Evolutionary conservation across 2,888 invertebrate genomes (phyloP).

Genomic region (Hanleya hanleyi): DNA sequence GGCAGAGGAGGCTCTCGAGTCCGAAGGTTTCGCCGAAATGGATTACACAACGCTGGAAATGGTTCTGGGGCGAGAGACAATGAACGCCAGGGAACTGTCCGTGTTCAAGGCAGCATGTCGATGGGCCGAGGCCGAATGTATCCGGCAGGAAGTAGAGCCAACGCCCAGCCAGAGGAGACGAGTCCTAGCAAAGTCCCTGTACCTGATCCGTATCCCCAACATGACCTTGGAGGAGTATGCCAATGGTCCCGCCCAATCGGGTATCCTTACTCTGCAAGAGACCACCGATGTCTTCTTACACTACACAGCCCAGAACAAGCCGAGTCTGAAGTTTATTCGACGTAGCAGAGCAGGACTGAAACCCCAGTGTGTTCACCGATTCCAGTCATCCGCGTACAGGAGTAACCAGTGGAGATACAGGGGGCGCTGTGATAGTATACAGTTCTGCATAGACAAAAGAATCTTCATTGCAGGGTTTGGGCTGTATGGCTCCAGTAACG

Average conservation of each 20-base stretch:
- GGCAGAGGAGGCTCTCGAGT: slow-evolving; percentile 96
- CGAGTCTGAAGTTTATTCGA: slow-evolving; percentile 86
- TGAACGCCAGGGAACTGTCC: slow-evolving; percentile 92
- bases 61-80: slow-evolving; percentile 91
- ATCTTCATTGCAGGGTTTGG: slow-evolving; percentile 98
- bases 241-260: slow-evolving; percentile 94
- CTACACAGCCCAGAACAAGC: slow-evolving; percentile 92
- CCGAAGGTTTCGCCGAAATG: slow-evolving; percentile 97
- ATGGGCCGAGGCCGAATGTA: slow-evolving; percentile 95
- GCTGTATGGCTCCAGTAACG: slow-evolving; percentile 95
- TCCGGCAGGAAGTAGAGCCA: slow-evolving; percentile 86
- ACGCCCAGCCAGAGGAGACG: slow-evolving; percentile 81
- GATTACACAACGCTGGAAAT: slow-evolving; percentile 94
- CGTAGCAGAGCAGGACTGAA: slow-evolving; percentile 90
- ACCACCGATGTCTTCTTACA: slow-evolving; percentile 96
- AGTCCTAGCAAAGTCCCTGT: slow-evolving; percentile 80
- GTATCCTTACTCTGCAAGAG: slow-evolving; percentile 92
- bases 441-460: slow-evolving; percentile 95
- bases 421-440: slow-evolving; percentile 96
- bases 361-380: slow-evolving; percentile 95
- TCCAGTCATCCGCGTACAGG: slow-evolving; percentile 96
- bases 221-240: slow-evolving; percentile 96
- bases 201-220: slow-evolving; percentile 92
- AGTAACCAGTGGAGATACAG: slow-evolving; percentile 98
- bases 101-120: slow-evolving; percentile 90